Conservation (phyloP, 2,113 vertebrate species). For the Nipponia nippon region DNA sequence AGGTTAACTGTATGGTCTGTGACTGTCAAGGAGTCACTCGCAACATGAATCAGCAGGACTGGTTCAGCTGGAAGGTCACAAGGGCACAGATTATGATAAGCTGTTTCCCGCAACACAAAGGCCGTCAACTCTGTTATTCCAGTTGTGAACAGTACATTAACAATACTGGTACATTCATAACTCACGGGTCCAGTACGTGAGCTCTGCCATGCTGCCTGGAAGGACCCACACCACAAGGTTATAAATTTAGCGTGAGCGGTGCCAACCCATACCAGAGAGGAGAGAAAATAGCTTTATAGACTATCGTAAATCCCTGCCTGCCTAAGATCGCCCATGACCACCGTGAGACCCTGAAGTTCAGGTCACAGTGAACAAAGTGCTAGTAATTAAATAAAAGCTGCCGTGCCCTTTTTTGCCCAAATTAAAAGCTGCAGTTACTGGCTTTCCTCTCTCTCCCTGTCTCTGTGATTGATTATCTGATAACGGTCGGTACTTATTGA, state of each 20-base stretch:
- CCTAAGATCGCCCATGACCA: not conserved
- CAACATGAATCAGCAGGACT: slow-evolving; percentile 33
- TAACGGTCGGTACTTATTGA: not conserved
- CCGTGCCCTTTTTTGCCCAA: not conserved
- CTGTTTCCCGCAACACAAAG: slow-evolving; percentile 29
- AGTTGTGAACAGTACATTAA: not conserved
- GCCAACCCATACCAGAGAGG: not conserved
- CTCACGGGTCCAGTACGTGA: slow-evolving; percentile 10
- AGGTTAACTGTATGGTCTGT: slow-evolving; percentile 3
- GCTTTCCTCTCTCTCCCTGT: not conserved
- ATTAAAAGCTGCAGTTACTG: not conserved
- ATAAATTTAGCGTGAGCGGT: not conserved
- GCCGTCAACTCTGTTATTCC: slow-evolving; percentile 41
- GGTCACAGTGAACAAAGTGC: not conserved
- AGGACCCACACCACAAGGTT: not conserved
- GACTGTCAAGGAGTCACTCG: not conserved
- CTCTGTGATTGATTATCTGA: not conserved
- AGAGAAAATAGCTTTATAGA: not conserved
- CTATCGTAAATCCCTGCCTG: not conserved
- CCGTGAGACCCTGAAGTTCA: not conserved
- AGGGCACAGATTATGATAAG: slow-evolving; percentile 11
- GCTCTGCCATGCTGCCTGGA: not conserved
- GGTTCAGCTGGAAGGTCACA: slow-evolving; percentile 19
- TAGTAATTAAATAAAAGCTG: not conserved
- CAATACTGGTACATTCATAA: not conserved